These are phyloP conservation scores for Phengaris alcon DNA, from an alignment of 2,888 invertebrate genomes.

Conservation along the genomic window DNA sequence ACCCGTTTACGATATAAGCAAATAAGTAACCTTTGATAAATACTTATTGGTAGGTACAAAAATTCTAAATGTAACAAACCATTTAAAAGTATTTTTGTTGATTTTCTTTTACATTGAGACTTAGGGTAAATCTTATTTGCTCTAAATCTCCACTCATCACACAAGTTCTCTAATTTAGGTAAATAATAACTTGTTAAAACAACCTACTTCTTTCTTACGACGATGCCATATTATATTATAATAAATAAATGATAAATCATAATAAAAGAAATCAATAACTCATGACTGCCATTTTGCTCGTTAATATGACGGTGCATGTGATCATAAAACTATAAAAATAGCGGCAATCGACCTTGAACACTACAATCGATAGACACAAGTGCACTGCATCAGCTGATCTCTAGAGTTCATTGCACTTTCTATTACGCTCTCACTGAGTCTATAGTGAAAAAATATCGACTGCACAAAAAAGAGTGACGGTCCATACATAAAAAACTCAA, in stretches of 20 bases:
- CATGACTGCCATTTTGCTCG: background rate
- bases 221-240: no score
- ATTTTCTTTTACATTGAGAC: no score
- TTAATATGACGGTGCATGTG: background rate
- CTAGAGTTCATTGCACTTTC: conserved; percentile 72
- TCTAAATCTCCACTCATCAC: no score
- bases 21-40: no score
- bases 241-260: background rate
- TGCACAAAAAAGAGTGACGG: conserved; percentile 56
- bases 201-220: no score
- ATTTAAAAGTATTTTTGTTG: no score
- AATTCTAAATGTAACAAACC: no score
- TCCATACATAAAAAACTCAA: conserved; percentile 70
- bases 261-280: background rate
- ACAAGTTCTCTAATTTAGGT: no score
- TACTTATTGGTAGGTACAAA: no score
- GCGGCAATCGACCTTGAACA: conserved; percentile 61
- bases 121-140: no score
- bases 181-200: no score
- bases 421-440: conserved; percentile 57
- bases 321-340: conserved; percentile 28
- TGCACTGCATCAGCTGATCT: conserved; percentile 77
- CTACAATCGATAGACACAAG: conserved; percentile 76
- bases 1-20: no score
- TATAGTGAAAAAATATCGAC: conserved; percentile 62